Conservation (phyloP, 2,797 vertebrate genomes). For the Microcaecilia unicolor region DNA sequence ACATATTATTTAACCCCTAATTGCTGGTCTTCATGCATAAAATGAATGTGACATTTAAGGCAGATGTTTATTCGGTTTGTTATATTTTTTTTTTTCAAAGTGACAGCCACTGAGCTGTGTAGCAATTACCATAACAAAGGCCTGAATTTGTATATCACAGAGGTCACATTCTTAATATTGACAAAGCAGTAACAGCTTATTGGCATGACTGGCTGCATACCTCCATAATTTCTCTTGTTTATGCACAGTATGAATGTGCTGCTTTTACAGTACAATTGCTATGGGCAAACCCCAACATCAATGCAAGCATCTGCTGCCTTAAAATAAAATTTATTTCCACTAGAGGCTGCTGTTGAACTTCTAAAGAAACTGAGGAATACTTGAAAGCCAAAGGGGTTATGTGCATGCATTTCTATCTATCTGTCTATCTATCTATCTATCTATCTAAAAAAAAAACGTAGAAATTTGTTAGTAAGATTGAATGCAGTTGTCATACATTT, state of each 20-base stretch:
- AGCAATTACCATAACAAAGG: constrained; percentile 20
- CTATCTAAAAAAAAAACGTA: too few relatives aligned
- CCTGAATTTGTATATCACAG: constrained; percentile 2
- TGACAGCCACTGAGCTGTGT: constrained; percentile 21
- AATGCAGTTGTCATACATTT: constrained; percentile 37
- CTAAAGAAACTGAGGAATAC: too few relatives aligned
- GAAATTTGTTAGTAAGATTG: too few relatives aligned
- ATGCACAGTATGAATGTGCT: constrained; percentile 1
- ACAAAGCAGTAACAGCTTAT: constrained; percentile 3
- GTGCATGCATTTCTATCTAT: too few relatives aligned
- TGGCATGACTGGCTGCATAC: background rate
- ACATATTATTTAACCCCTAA: constrained; percentile 14
- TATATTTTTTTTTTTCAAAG: constrained; percentile 17
- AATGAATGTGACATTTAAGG: constrained; percentile 27
- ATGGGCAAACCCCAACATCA: too few relatives aligned
- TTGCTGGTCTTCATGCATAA: constrained; percentile 28
- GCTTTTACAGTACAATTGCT: constrained; percentile 5
- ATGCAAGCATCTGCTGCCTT: background rate
- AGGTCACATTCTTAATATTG: constrained; percentile 18
- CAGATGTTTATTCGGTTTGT: constrained; percentile 30
- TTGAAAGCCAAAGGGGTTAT: too few relatives aligned
- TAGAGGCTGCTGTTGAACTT: constrained; percentile 62
- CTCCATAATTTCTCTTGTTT: constrained; percentile 21
- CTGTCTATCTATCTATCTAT: too few relatives aligned
- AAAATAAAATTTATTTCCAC: constrained; percentile 19